Evolutionary conservation across 2,113 vertebrate genomes (phyloP).

Genomic region (Crotalus viridis): DNA sequence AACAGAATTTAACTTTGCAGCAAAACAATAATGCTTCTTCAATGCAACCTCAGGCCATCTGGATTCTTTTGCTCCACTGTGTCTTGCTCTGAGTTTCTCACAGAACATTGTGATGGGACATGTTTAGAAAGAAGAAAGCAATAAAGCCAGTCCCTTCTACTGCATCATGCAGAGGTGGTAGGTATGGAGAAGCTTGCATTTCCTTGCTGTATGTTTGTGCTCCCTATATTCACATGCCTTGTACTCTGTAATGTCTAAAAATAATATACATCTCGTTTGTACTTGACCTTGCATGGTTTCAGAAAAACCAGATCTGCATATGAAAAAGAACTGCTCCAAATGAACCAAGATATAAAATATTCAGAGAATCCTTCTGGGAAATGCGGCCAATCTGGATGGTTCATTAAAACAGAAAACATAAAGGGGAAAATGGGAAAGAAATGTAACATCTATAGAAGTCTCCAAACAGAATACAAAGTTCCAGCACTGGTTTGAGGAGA

Average conservation of each 20-base stretch:
- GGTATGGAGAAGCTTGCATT: not conserved
- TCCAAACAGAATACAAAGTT: conserved; percentile 10
- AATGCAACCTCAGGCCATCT: not conserved
- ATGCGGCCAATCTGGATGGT: conserved; percentile 2
- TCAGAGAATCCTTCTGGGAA: conserved; percentile 23
- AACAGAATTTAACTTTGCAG: not conserved
- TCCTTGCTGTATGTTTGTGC: not conserved
- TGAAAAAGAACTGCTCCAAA: conserved; percentile 28
- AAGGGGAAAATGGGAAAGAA: not conserved
- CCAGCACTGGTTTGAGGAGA: not conserved
- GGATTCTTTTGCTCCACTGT: not conserved
- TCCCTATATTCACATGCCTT: not conserved
- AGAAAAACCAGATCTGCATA: conserved; percentile 28
- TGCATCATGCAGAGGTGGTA: not conserved
- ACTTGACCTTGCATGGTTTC: conserved; percentile 25
- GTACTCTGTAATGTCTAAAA: conserved; percentile 7
- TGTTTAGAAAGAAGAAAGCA: not conserved
- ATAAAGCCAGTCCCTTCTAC: not conserved
- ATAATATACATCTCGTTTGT: conserved; percentile 14
- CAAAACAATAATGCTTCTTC: not conserved
- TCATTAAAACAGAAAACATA: conserved; percentile 9
- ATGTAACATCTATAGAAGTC: not conserved
- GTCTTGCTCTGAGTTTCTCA: not conserved
- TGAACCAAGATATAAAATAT: conserved; percentile 23
- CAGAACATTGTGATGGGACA: not conserved